Conservation (phyloP, 2,113 vertebrate species). For the Ancistrus triradiatus region DNA sequence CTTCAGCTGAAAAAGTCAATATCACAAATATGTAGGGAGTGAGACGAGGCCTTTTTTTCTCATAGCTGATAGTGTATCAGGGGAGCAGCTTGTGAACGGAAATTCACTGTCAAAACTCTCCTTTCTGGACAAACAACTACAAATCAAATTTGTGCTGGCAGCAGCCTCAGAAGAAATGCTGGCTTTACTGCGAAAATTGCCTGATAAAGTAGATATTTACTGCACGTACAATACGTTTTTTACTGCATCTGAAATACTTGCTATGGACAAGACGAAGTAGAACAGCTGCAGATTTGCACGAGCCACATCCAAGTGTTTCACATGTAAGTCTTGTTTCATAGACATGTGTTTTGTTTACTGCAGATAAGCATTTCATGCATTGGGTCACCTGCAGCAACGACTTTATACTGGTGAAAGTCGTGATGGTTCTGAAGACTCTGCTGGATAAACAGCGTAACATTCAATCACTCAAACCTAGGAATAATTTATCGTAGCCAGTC, state of each 20-base stretch:
- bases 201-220: background rate
- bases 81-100: conserved; percentile 25
- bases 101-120: conserved; percentile 20
- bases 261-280: no score
- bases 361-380: background rate
- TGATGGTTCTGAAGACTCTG: no score
- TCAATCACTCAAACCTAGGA: no score
- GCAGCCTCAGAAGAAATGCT: background rate
- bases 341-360: no score
- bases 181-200: background rate
- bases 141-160: conserved; percentile 9
- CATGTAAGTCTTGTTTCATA: no score
- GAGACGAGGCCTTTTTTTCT: conserved; percentile 12
- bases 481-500: no score
- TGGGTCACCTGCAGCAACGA: no score
- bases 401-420: no score
- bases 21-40: conserved; percentile 30
- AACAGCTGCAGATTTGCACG: no score
- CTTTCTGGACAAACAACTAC: conserved; percentile 22
- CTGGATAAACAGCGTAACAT: no score
- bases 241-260: background rate
- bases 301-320: no score
- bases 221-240: background rate
- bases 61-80: conserved; percentile 3
- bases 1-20: conserved; percentile 15